Evolutionary conservation across 2,113 vertebrate species (phyloP), one percentile per base, ranked within the genome.

Genomic region (Steatornis caripensis): DNA sequence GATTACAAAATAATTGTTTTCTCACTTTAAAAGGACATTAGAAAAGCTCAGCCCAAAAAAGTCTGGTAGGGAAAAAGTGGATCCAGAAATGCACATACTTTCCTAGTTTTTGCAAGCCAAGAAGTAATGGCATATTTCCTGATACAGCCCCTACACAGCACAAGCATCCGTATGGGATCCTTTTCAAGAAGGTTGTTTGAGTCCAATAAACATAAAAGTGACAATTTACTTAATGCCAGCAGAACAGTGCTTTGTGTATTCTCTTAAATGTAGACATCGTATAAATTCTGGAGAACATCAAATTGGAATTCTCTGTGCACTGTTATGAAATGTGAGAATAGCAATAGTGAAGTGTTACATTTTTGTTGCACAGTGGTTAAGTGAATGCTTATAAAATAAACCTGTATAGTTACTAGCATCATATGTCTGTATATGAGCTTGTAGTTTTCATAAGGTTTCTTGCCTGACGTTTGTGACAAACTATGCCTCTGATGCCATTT

Each of bases 381-480:
- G 53, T 83, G 84, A 90, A 74, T 78, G 87, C 84, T 97, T 96
- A 93, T 57, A 97, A 97, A 97, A 97, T 71, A 97, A 96, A 84
- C 34, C 37, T 20, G 46, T 41, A 24, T 20, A 66, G 53, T 64
- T 95, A 76, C 68, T 23, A 53, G 46, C 22, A 61, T 84, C 81
- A 49, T 15, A 12, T 39, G 15, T 37, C 68, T 89, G 36, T n/a
- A 20, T n/a, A 41, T 0, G 18, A 78, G 16, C 55, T 54, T 65
- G 36, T 8, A 5, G 2, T 51, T 96, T 93, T 66, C 43, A 17
- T 30, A 57, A 91, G 18, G 61, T 89, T 83, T 80, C 69, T 77
- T 71, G 57, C 53, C 64, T 66, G 32, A 60, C 45, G 17, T 65
- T 87, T 55, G 41, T 49, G 84, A 64, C 62, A 85, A 87, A 83